Evolutionary conservation across 1,140 invertebrate species (phyloP).

Genomic region (Oedothorax gibbosus): DNA sequence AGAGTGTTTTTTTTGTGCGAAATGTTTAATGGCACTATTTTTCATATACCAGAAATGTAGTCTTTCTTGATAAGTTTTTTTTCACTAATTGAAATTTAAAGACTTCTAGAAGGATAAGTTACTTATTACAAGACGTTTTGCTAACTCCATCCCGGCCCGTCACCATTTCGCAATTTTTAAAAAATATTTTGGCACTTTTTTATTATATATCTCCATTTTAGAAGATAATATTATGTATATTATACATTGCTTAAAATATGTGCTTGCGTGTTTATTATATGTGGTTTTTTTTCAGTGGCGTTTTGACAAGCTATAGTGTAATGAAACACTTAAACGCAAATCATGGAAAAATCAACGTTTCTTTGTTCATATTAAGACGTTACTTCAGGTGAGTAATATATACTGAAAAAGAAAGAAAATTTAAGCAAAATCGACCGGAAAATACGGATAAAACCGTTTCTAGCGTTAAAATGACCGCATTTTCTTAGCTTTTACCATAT

Average conservation of each 20-base stretch:
- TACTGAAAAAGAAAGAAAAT: background rate
- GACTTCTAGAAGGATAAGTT: no score
- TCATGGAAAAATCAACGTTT: slow-evolving; percentile 26
- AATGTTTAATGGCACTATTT: no score
- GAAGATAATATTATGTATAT: background rate
- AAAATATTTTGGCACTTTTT: no score
- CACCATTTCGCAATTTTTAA: no score
- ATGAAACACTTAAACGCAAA: slow-evolving; percentile 7
- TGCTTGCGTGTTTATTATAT: background rate
- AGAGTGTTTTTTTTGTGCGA: no score
- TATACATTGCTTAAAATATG: background rate
- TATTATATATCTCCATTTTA: background rate
- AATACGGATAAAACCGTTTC: background rate
- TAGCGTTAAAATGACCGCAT: no score
- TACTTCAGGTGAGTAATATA: slow-evolving; percentile 34
- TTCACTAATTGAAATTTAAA: no score
- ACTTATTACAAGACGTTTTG: no score
- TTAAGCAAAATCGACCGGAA: background rate
- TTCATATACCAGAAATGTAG: no score
- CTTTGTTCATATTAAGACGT: slow-evolving; percentile 22
- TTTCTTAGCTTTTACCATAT: no score
- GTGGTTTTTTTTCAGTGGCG: slow-evolving; percentile 30
- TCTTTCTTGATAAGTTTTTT: no score
- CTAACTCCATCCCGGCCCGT: no score
- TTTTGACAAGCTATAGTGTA: slow-evolving; percentile 36